These are phyloP conservation scores for Pseudochaenichthys georgianus DNA, from an alignment of 2,797 vertebrate genomes.

Conservation along the genomic window DNA sequence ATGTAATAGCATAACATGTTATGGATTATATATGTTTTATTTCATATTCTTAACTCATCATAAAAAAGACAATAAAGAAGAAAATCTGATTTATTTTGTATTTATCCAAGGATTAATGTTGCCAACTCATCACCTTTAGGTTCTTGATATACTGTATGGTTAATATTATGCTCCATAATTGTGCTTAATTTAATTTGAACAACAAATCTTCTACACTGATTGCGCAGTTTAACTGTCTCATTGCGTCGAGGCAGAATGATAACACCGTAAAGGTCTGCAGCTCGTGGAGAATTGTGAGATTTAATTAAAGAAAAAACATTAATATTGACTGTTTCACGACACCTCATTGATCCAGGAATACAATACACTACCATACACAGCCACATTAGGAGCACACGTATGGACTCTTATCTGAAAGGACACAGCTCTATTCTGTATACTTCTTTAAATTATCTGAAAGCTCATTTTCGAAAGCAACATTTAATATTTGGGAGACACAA, in stretches of 20 bases:
- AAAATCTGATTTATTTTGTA: background rate
- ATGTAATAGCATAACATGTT: background rate
- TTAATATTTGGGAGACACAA: no score
- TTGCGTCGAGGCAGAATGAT: background rate
- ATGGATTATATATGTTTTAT: background rate
- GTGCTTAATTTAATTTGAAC: background rate
- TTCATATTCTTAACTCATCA: background rate
- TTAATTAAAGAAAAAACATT: background rate
- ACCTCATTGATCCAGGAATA: background rate
- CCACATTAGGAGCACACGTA: no score
- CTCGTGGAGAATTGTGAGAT: background rate
- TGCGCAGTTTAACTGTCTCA: background rate
- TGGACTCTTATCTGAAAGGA: no score
- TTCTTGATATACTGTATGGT: background rate
- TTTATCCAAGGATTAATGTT: background rate
- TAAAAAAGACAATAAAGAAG: background rate
- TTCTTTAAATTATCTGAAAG: no score
- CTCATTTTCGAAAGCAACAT: no score
- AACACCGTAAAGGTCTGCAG: background rate
- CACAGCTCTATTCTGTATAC: no score
- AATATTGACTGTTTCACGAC: background rate
- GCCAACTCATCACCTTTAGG: background rate
- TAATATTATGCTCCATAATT: background rate
- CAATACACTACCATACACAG: background rate
- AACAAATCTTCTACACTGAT: background rate